These are phyloP conservation scores for Laupala kohalensis DNA, from an alignment of 1,140 invertebrate species.

Conservation along the genomic window DNA sequence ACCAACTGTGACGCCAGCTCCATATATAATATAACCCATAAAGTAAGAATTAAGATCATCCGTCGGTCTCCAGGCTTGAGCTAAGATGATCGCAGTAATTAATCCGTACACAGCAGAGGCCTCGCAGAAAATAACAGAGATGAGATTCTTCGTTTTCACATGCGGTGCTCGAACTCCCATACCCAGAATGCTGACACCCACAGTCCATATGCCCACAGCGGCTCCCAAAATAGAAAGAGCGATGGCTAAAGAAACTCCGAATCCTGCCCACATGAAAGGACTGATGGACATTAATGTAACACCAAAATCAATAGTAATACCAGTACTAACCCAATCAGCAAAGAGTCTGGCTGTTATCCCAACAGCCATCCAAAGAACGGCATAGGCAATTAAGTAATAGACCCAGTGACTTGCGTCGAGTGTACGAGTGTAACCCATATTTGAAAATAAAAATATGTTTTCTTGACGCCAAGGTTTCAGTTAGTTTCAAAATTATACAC, in stretches of 20 bases:
- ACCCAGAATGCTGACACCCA: conserved; percentile 61
- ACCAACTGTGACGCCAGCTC: conserved; percentile 52
- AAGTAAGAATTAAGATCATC: conserved; percentile 17
- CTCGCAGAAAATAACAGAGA: conserved; percentile 65
- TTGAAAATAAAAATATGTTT: no score
- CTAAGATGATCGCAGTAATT: conserved; percentile 57
- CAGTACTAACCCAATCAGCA: neutral
- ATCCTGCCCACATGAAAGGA: neutral
- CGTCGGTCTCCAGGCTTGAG: neutral
- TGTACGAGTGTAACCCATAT: neutral
- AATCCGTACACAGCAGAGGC: conserved; percentile 65
- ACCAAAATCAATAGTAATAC: neutral
- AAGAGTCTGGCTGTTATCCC: neutral
- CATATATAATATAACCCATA: conserved; percentile 52
- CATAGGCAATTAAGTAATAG: neutral
- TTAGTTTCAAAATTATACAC: no score
- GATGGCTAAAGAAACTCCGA: neutral
- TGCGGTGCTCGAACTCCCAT: conserved; percentile 57
- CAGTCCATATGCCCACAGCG: conserved; percentile 76
- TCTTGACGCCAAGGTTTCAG: no score
- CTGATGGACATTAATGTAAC: neutral
- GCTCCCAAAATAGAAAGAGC: neutral
- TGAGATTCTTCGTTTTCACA: conserved; percentile 60
- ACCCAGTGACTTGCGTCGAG: neutral
- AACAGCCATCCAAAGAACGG: neutral